Percentiles rank a stretch among this genome's conserved stretches.
phyloP scores from a whole-genome alignment of 1,140 invertebrate species.

The Euura saliciscinereae region DNA sequence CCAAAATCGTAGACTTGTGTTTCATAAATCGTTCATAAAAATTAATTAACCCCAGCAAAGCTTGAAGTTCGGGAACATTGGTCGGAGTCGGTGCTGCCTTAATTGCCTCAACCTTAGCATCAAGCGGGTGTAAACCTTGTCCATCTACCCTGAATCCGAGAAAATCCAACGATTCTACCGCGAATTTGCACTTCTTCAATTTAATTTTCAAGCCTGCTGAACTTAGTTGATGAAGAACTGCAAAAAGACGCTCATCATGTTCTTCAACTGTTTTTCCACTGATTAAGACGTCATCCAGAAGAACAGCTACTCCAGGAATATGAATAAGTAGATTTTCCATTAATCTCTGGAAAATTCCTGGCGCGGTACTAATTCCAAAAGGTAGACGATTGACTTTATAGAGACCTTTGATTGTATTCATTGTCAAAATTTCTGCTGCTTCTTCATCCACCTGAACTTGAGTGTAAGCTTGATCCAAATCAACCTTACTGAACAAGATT shows the following conservation, averaged over 20 bases:
- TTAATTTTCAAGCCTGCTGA: conserved; percentile 39
- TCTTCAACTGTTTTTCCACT: conserved; percentile 28
- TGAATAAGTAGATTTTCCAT: conserved; percentile 41
- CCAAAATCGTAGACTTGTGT: too few relatives aligned
- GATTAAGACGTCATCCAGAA: conserved; percentile 46
- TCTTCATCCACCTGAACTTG: conserved; percentile 39
- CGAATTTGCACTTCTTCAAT: conserved; percentile 43
- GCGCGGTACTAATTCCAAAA: conserved; percentile 54
- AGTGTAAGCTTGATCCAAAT: conserved; percentile 41
- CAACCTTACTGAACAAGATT: conserved; percentile 37
- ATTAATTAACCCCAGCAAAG: conserved; percentile 50
- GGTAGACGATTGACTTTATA: conserved; percentile 55
- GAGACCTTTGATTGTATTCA: conserved; percentile 52
- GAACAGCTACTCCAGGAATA: conserved; percentile 35
- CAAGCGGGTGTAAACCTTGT: conserved; percentile 37
- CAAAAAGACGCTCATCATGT: conserved; percentile 30
- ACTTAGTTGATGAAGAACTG: neutral
- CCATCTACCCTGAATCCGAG: conserved; percentile 40
- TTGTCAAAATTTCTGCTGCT: conserved; percentile 35
- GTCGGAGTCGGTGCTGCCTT: conserved; percentile 40
- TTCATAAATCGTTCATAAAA: conserved; percentile 35
- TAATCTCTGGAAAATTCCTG: conserved; percentile 50
- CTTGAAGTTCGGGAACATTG: conserved; percentile 41
- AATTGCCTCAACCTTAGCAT: conserved; percentile 45
- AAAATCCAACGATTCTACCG: conserved; percentile 36